Conservation (phyloP, 2,113 vertebrate species). For the Antigone vipio region DNA sequence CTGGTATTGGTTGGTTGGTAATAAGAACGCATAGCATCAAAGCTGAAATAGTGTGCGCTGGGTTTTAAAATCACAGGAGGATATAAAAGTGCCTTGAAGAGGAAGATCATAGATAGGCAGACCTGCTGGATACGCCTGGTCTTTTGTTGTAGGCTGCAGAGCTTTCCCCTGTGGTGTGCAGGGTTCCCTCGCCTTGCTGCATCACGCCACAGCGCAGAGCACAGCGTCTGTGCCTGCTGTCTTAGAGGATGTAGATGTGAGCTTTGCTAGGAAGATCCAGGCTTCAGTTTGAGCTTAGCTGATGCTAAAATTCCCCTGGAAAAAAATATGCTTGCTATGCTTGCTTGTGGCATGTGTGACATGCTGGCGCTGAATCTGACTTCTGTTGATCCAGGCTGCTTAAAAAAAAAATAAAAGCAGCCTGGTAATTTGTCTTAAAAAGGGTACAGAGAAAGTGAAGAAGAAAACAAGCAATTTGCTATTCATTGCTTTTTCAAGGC, state of each 20-base stretch:
- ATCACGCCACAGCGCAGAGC: neutral
- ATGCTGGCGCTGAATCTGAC: accelerated
- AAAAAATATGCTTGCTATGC: neutral
- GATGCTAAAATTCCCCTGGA: neutral
- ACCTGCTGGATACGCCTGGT: neutral
- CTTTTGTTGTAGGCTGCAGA: neutral
- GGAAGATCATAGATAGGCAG: neutral
- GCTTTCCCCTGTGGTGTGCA: neutral
- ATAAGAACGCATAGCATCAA: neutral
- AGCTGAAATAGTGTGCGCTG: neutral
- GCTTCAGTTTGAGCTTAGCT: neutral
- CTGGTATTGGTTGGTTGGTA: neutral
- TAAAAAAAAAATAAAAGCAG: neutral
- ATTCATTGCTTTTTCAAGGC: neutral
- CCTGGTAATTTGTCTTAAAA: neutral
- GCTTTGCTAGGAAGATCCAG: neutral
- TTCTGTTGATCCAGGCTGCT: neutral
- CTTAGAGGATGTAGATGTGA: neutral
- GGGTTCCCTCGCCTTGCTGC: neutral
- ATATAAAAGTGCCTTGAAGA: neutral
- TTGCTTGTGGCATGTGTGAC: neutral
- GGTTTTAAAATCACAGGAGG: constrained; percentile 34
- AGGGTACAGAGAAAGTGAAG: neutral
- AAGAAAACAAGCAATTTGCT: neutral
- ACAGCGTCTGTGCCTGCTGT: accelerated